Conservation (phyloP, 2,888 invertebrate genomes). For the Resseliella maxima region DNA sequence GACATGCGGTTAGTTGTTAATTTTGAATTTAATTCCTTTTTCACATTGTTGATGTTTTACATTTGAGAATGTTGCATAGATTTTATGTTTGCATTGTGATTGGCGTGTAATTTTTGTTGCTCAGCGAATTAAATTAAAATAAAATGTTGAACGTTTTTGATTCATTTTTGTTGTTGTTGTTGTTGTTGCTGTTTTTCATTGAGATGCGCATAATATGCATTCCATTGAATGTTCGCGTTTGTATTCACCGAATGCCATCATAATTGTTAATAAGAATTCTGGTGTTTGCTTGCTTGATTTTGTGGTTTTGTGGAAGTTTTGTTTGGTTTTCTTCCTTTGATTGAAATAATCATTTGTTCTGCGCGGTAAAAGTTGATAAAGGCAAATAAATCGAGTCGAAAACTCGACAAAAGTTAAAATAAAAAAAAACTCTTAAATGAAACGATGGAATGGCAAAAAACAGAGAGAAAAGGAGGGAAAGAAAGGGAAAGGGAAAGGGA, state of each 20-base stretch:
- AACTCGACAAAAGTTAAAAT: not conserved
- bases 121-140: slow-evolving; percentile 12
- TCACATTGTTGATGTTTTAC: not conserved
- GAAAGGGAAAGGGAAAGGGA: too few species aligned
- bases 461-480: not conserved
- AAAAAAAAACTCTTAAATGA: not conserved
- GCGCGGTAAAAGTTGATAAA: not conserved
- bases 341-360: slow-evolving; percentile 14
- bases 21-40: not conserved
- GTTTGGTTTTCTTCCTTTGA: not conserved
- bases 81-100: not conserved
- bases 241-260: not conserved
- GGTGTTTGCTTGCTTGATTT: not conserved
- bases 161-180: too few species aligned
- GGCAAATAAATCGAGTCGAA: not conserved
- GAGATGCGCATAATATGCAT: not conserved
- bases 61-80: not conserved
- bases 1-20: not conserved
- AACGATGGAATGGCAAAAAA: not conserved
- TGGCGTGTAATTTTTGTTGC: not conserved
- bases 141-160: too few species aligned
- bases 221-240: slow-evolving; percentile 12
- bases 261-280: slow-evolving; percentile 32
- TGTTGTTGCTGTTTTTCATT: not conserved
- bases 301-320: not conserved